A percentile compares a stretch with the other conserved stretches of the same genome.
phyloP scores from a whole-genome alignment of 2,888 invertebrate genomes.

The Orthosia cruda region DNA sequence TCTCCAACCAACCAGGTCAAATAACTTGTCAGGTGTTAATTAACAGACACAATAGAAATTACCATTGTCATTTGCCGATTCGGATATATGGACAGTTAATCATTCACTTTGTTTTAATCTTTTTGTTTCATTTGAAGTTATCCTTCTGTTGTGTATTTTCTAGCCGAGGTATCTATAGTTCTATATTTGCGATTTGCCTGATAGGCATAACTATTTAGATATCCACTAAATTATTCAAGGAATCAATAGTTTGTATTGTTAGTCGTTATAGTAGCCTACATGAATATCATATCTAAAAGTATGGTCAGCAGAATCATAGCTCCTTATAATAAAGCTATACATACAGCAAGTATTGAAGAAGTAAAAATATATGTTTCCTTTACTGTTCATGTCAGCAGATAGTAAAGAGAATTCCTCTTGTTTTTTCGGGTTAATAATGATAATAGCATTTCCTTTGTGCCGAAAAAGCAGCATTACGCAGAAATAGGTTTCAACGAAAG shows the following conservation, averaged over 20 bases:
- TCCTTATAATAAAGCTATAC: too few relatives aligned
- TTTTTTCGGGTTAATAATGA: conserved; percentile 8
- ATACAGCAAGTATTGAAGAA: neutral
- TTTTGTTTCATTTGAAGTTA: neutral
- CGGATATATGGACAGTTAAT: too few relatives aligned
- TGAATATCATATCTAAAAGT: too few relatives aligned
- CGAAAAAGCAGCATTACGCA: neutral
- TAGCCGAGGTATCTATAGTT: too few relatives aligned
- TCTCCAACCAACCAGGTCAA: neutral
- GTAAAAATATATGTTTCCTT: neutral
- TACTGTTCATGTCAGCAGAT: neutral
- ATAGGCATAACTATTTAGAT: too few relatives aligned
- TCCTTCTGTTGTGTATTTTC: neutral
- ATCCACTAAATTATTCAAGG: too few relatives aligned
- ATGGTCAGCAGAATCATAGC: neutral
- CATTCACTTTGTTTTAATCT: neutral
- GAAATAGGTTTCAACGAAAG: neutral
- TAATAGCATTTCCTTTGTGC: conserved; percentile 21
- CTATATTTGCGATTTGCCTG: too few relatives aligned
- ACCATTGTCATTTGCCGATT: too few relatives aligned
- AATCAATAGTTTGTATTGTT: too few relatives aligned
- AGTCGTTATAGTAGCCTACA: too few relatives aligned
- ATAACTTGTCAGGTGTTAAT: too few relatives aligned
- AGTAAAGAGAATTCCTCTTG: neutral
- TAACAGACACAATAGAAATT: too few relatives aligned